Percentiles rank a stretch among this genome's conserved stretches.
These are phyloP conservation scores for Drosophila eugracilis DNA, from an alignment of 1,140 invertebrate genomes.

Conservation along the genomic window DNA sequence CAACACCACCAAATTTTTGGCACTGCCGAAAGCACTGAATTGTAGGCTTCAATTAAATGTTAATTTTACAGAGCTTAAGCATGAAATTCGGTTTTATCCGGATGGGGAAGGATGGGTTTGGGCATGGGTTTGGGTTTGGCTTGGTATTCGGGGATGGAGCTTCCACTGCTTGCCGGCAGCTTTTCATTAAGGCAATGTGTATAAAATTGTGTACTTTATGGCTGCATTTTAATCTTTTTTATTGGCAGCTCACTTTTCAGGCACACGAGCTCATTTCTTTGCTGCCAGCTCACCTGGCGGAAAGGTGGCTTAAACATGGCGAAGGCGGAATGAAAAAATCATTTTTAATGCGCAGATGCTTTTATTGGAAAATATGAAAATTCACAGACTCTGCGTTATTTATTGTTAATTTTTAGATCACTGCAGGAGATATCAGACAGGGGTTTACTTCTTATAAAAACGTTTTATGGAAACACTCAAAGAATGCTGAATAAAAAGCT, in stretches of 20 bases:
- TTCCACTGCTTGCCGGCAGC: conserved; percentile 18
- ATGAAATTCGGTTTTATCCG: conserved; percentile 70
- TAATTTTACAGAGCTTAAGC: conserved; percentile 84
- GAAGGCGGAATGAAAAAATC: conserved; percentile 19
- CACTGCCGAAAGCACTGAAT: conserved; percentile 63
- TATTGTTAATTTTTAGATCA: too few species aligned
- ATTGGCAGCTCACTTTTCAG: conserved; percentile 47
- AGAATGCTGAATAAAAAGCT: too few species aligned
- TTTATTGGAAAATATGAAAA: neutral
- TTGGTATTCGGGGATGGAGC: neutral
- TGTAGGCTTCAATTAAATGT: conserved; percentile 84
- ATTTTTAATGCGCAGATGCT: neutral
- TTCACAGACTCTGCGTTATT: too few species aligned
- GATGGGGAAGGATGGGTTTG: neutral
- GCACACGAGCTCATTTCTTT: conserved; percentile 26
- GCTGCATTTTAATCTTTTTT: conserved; percentile 77
- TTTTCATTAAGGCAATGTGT: conserved; percentile 73
- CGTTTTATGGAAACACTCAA: neutral
- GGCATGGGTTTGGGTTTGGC: too few species aligned
- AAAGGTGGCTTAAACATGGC: conserved; percentile 14
- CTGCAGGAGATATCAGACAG: neutral
- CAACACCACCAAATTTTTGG: conserved; percentile 16
- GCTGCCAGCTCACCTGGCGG: conserved; percentile 18
- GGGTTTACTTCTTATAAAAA: too few species aligned
- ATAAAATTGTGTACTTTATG: conserved; percentile 77